Evolutionary conservation across 1,140 invertebrate genomes (phyloP), one percentile per base, ranked within the genome.

Genomic region (Arctopsyche grandis): DNA sequence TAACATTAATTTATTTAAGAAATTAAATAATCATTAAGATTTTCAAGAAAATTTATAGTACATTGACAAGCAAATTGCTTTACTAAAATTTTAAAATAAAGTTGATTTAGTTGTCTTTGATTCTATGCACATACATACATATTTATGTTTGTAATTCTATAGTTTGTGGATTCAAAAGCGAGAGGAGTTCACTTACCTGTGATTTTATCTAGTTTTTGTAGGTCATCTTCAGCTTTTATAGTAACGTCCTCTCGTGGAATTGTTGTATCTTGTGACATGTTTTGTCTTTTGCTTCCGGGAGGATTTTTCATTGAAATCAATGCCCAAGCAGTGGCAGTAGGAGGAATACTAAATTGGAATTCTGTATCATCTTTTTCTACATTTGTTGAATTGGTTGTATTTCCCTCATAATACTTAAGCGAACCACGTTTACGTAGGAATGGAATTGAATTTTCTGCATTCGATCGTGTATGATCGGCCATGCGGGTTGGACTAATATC

Each of bases 251-350:
- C 46, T 22, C 24, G 26, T 9, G 24, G 14, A 1, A 58, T 26
- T 63, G 75, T 7, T 12, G 44, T 10, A 14, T 70, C 7, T 46
- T 48, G 24, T n/a, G 75, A 56, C 38, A 7, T 48, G 60, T 80
- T 82, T 16, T n/a, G 29, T 43, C 60, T 77, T 29, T 75, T 79
- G 16, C 12, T 38, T 19, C 26, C 44, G 10, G 79, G 81, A 12
- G 81, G 69, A 26, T 81, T 71, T 58, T 76, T 81, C 26, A 83
- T 21, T 5, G 79, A 78, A 16, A 81, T 78, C 12, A 83, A 78
- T 0, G 81, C 81, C 81, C 81, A 83, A 43, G 81, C 81, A 1
- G 79, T 78, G 12, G 79, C 79, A 16, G 79, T 83, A 21, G 81
- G 81, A 60, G 81, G 81, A 69, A 83, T 79, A 38, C 44, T 75